Conservation (phyloP, 1,140 invertebrate species). For the Amphibalanus amphitrite region DNA sequence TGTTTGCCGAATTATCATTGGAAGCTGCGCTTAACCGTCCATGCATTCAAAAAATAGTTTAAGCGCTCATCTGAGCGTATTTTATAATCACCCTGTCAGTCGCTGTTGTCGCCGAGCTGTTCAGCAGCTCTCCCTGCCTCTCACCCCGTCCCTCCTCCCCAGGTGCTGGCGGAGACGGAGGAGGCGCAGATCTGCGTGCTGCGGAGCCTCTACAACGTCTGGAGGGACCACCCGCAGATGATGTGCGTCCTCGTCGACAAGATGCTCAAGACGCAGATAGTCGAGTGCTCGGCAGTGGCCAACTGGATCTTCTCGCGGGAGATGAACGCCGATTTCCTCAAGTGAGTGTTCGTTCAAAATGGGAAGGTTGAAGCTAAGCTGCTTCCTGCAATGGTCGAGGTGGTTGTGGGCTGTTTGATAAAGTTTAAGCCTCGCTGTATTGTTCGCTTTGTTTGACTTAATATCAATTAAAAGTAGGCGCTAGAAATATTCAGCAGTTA, state of each 20-base stretch:
- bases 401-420: not conserved
- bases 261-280: constrained; percentile 89
- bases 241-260: constrained; percentile 91
- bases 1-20: no score
- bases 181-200: constrained; percentile 91
- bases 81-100: no score
- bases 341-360: constrained; percentile 31
- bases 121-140: constrained; percentile 7
- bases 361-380: not conserved
- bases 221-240: constrained; percentile 90
- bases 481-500: no score
- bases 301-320: constrained; percentile 98
- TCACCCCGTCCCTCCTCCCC: constrained; percentile 16
- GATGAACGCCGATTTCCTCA: constrained; percentile 83
- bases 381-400: constrained; percentile 3
- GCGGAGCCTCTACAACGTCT: constrained; percentile 80
- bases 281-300: constrained; percentile 89
- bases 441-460: not conserved
- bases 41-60: no score
- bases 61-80: no score
- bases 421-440: not conserved
- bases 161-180: constrained; percentile 76
- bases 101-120: no score
- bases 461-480: not conserved
- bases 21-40: no score